Evolutionary conservation across 2,113 vertebrate species (phyloP), one percentile per base, ranked within the genome.

Genomic region (Monarcha castaneiventris): DNA sequence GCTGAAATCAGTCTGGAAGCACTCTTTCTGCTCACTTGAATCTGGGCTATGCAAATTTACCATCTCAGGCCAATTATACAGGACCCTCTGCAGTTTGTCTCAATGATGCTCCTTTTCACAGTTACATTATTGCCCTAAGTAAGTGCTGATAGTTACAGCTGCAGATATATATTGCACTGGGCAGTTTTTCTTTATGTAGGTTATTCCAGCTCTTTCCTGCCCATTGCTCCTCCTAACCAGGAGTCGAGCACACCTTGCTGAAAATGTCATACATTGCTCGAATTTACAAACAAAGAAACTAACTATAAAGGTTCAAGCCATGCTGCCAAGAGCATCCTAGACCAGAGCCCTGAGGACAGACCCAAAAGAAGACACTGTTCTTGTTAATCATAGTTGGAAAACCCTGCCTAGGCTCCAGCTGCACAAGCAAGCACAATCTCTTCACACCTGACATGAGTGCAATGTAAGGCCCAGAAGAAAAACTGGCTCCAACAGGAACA

Each of bases 371-470:
- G 32, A 71, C 16, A 23, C 25, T 39, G 11, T 8, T 87, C 12
- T 23, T 64, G 23, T 54, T 68, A 80, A 51, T 14, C 0, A 0
- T 52, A 25, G 27, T 2, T 52, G 29, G 54, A 81, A 92, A 77
- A 75, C 16, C 25, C 61, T 71, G 49, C 54, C 58, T 9, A 21
- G 61, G 30, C 48, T 86, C 35, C 64, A 62, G 86, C 72, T 89
- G 83, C 84, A 75, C 12, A 63, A 86, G 68, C 39, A 32, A 63
- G 39, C 4, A 1, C 33, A 83, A 77, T 33, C 66, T 39, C 95
- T 84, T 92, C 85, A 92, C 76, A 67, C 5, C 30, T 80, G 90
- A 97, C 80, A 62, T 35, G 27, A 84, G 79, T 16, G 58, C 91
- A 84, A 9, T 54, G 44, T 74, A 96, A 93, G 62, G 68, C 44